Conservation (phyloP, 2,888 invertebrate species). For the Acleris laterana region DNA sequence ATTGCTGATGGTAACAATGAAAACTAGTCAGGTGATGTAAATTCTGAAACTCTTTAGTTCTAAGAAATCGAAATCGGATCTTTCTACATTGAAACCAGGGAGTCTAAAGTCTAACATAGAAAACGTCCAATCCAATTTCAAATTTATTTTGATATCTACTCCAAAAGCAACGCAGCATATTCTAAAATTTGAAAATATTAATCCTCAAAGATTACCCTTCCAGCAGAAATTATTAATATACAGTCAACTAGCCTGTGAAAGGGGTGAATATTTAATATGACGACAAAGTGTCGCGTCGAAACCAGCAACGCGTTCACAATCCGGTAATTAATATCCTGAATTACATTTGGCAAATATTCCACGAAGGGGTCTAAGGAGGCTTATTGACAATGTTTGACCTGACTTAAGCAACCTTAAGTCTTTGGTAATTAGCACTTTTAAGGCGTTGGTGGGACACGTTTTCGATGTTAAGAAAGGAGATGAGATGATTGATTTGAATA, state of each 20-base stretch:
- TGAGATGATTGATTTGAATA: no score
- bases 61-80: no score
- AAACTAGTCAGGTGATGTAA: no score
- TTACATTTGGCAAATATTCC: slow-evolving; percentile 42
- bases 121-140: no score
- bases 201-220: slow-evolving; percentile 72
- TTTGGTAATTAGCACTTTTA: slow-evolving; percentile 26
- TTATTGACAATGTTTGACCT: slow-evolving; percentile 26
- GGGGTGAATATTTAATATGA: slow-evolving; percentile 74
- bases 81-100: no score
- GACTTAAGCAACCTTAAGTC: slow-evolving; percentile 19
- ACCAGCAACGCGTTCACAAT: slow-evolving; percentile 75
- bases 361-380: slow-evolving; percentile 31
- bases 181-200: slow-evolving; percentile 54
- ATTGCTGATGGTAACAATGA: no score
- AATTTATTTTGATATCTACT: not conserved
- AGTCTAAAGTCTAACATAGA: no score
- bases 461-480: not conserved
- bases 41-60: no score
- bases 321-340: slow-evolving; percentile 74
- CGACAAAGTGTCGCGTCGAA: slow-evolving; percentile 65
- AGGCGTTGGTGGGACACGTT: not conserved
- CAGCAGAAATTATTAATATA: slow-evolving; percentile 67
- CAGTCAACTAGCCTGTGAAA: slow-evolving; percentile 75
- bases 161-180: slow-evolving; percentile 24